Conservation (phyloP, 2,113 vertebrate genomes). For the Psammodynastes pulverulentus region DNA sequence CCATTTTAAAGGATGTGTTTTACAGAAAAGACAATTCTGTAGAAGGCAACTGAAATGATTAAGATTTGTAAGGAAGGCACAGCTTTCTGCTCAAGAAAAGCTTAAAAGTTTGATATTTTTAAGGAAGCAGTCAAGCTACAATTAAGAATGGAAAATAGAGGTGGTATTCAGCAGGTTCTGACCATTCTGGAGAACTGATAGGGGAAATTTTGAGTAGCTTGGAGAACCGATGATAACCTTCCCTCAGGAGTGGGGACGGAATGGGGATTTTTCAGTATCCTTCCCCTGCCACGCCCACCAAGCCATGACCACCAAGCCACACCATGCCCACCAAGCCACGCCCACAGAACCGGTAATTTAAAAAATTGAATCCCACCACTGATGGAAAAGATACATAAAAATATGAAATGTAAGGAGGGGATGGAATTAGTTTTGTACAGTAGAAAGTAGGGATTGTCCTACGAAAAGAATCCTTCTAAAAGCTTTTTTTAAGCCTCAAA, state of each 20-base stretch:
- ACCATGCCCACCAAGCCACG: no score
- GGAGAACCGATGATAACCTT: no score
- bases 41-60: neutral
- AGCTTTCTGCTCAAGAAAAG: neutral
- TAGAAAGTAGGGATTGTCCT: neutral
- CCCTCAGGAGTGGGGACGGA: no score
- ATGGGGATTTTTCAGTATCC: no score
- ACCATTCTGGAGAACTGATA: no score
- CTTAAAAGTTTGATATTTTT: neutral
- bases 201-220: no score
- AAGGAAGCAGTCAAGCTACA: neutral
- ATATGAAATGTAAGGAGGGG: neutral
- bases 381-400: neutral
- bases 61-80: neutral
- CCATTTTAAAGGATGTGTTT: neutral
- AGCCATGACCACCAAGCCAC: no score
- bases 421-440: neutral
- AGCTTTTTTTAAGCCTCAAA: neutral
- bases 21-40: neutral
- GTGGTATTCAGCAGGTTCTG: no score
- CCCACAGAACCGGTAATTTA: no score
- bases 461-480: neutral
- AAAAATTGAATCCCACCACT: no score
- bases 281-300: no score
- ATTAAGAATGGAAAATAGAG: no score